phyloP scores from a whole-genome alignment of 2,888 invertebrate genomes.

The Allolobophora icterica region DNA sequence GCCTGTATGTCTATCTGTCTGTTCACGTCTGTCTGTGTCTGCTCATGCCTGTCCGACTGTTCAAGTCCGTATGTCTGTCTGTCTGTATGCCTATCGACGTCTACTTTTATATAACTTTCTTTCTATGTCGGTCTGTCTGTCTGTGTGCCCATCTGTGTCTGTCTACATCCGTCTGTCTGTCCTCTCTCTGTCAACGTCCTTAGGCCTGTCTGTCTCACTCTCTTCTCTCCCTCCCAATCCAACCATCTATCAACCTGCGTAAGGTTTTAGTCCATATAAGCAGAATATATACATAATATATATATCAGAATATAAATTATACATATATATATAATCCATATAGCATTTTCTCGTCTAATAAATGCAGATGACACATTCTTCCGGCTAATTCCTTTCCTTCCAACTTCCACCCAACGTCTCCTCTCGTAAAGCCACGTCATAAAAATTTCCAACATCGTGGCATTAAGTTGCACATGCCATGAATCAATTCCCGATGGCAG shows the following conservation, averaged over 20 bases:
- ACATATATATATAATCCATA: no score
- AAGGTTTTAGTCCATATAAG: neutral
- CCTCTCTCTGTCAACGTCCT: no score
- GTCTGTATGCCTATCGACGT: neutral
- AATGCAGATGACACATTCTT: neutral
- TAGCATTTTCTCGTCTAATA: neutral
- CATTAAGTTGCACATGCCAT: neutral
- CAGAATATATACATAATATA: neutral
- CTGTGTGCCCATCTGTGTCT: neutral
- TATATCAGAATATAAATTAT: no score
- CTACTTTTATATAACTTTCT: no score
- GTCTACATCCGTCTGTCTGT: neutral
- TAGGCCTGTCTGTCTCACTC: neutral
- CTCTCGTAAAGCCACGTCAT: neutral
- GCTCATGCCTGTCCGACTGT: neutral
- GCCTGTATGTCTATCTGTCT: neutral
- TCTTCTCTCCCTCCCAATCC: neutral
- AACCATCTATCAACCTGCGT: neutral
- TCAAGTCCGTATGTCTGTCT: neutral
- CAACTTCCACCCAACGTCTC: neutral
- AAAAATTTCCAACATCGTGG: neutral
- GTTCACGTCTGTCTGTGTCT: neutral
- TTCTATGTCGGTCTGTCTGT: neutral
- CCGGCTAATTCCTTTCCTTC: neutral
- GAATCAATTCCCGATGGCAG: neutral